A percentile compares a stretch with the other conserved stretches of the same genome.
These are phyloP conservation scores for Drosophila gaucha DNA, from an alignment of 2,888 invertebrate genomes.

Conservation along the genomic window DNA sequence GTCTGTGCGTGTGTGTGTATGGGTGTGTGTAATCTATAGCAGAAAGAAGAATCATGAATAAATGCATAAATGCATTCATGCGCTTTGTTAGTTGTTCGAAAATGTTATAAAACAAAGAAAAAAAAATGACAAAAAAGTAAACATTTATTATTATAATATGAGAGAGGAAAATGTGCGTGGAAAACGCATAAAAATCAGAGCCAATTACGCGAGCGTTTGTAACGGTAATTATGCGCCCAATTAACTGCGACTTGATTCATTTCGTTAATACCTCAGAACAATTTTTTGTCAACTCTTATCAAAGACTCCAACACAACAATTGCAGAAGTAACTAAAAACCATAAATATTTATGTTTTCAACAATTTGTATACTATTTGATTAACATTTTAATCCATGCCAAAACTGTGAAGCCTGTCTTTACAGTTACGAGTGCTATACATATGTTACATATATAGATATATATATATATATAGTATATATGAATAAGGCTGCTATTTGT, in stretches of 20 bases:
- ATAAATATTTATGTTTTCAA: slow-evolving; percentile 16
- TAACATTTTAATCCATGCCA: slow-evolving; percentile 43
- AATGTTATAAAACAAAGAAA: slow-evolving; percentile 38
- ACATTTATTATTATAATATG: slow-evolving; percentile 3
- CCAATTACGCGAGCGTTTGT: slow-evolving; percentile 37
- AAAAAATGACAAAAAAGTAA: slow-evolving; percentile 1
- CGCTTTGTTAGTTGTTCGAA: slow-evolving; percentile 73
- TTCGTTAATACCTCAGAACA: slow-evolving; percentile 61
- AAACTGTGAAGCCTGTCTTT: slow-evolving; percentile 46
- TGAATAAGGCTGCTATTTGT: slow-evolving; percentile 56
- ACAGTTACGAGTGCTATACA: slow-evolving; percentile 58
- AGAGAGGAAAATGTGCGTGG: background rate
- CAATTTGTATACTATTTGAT: slow-evolving; percentile 31
- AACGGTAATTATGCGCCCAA: slow-evolving; percentile 48
- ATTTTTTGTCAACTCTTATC: slow-evolving; percentile 11
- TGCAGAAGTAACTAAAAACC: slow-evolving; percentile 8
- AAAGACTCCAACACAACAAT: slow-evolving; percentile 16
- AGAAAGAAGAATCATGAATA: slow-evolving; percentile 51
- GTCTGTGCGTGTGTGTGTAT: slow-evolving; percentile 15
- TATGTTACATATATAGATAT: slow-evolving; percentile 46
- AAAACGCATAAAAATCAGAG: slow-evolving; percentile 44
- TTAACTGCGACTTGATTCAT: slow-evolving; percentile 52
- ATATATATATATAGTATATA: slow-evolving; percentile 21
- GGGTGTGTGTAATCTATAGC: slow-evolving; percentile 33
- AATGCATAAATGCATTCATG: slow-evolving; percentile 54